Conservation (phyloP, 2,888 invertebrate genomes). For the Kuschelorhynchus macadamiae region DNA sequence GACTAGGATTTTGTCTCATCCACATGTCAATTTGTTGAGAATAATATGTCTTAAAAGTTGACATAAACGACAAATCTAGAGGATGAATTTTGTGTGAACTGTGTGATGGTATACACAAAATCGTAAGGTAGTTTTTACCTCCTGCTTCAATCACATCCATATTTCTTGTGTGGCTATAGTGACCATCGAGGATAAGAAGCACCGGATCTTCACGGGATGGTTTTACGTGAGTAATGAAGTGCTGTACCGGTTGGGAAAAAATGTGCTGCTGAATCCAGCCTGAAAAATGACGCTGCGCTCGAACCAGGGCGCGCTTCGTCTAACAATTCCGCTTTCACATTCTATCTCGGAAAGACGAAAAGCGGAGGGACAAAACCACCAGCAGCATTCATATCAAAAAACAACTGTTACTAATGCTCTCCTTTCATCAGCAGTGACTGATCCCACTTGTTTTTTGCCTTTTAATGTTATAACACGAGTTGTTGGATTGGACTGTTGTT, state of each 20-base stretch:
- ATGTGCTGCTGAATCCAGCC: conserved; percentile 42
- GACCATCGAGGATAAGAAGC: background rate
- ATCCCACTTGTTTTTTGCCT: conserved; percentile 55
- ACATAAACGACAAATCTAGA: conserved; percentile 20
- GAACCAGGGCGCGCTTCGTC: conserved; percentile 59
- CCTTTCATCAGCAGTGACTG: conserved; percentile 50
- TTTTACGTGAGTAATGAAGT: conserved; percentile 54
- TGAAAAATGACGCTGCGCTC: conserved; percentile 48
- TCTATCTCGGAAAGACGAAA: conserved; percentile 33
- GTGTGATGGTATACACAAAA: conserved; percentile 62
- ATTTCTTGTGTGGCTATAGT: conserved; percentile 8
- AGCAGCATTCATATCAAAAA: conserved; percentile 19
- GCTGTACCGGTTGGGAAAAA: conserved; percentile 47
- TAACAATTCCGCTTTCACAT: conserved; percentile 58
- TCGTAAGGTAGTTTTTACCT: conserved; percentile 49
- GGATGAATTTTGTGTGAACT: conserved; percentile 49
- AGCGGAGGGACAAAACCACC: conserved; percentile 40
- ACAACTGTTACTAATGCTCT: conserved; percentile 33
- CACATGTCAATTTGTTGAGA: conserved; percentile 17
- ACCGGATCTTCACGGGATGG: conserved; percentile 4
- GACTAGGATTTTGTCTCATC: conserved; percentile 19
- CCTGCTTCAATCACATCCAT: conserved; percentile 40
- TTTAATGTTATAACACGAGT: no score
- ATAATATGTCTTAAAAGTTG: conserved; percentile 20
- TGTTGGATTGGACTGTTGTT: no score